Percentiles rank a stretch among this genome's conserved stretches.
These are phyloP conservation scores for Tragulus kanchil DNA, from an alignment of 2,113 vertebrate species.

Conservation along the genomic window DNA sequence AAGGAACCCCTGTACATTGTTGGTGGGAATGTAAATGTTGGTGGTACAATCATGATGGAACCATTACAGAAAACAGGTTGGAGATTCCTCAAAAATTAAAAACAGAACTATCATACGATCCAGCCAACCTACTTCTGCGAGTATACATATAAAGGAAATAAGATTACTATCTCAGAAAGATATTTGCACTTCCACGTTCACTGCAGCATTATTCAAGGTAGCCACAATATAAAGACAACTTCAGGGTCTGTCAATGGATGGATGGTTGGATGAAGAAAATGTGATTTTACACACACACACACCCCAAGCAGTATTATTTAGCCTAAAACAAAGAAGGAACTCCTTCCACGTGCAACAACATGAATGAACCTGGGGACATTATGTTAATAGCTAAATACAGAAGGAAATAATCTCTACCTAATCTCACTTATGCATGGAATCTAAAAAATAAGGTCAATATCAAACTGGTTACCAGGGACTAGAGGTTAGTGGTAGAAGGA, in stretches of 20 bases:
- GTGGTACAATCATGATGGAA: background rate
- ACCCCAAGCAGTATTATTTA: background rate
- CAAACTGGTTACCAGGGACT: background rate
- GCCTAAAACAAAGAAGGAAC: background rate
- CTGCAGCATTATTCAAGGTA: background rate
- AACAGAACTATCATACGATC: background rate
- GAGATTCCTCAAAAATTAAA: background rate
- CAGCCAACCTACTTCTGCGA: background rate
- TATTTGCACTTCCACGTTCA: background rate
- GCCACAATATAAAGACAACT: background rate
- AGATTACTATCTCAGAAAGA: background rate
- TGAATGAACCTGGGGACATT: background rate
- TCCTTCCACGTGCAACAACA: background rate
- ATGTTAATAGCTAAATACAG: background rate
- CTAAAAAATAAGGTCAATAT: slow-evolving; percentile 23
- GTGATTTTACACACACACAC: background rate
- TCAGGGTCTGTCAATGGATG: background rate
- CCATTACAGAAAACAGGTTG: background rate
- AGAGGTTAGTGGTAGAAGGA: background rate
- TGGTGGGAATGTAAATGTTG: background rate
- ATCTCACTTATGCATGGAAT: background rate
- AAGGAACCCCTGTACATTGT: background rate
- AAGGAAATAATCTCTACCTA: background rate
- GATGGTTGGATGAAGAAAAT: slow-evolving; percentile 18
- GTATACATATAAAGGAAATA: background rate